A percentile compares a stretch with the other conserved stretches of the same genome.
Evolutionary conservation across 2,888 invertebrate species (phyloP).

Genomic region (Xestia xanthographa): DNA sequence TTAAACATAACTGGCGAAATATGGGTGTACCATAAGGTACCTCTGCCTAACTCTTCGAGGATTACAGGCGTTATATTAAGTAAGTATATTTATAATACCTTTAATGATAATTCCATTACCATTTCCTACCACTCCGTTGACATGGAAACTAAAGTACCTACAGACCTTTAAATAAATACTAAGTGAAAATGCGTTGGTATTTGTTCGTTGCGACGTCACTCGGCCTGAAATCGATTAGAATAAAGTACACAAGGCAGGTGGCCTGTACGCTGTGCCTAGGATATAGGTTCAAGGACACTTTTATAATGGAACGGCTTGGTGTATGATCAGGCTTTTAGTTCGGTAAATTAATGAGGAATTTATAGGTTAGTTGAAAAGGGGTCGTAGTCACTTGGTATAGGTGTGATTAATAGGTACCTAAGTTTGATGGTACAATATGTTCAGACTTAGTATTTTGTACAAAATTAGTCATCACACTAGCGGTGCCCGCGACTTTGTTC

Average conservation of each 20-base stretch:
- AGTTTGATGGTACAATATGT: neutral
- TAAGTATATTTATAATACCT: neutral
- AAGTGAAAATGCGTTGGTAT: slow-evolving; percentile 42
- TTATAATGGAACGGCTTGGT: slow-evolving; percentile 33
- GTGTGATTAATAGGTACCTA: neutral
- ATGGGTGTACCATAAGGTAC: neutral
- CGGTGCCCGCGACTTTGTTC: neutral
- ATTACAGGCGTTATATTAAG: neutral
- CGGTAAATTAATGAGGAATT: neutral
- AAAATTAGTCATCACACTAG: neutral
- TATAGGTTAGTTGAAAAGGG: neutral
- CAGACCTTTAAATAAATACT: slow-evolving; percentile 39
- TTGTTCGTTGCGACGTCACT: slow-evolving; percentile 17
- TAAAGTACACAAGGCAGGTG: slow-evolving; percentile 32
- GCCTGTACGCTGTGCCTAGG: slow-evolving; percentile 24
- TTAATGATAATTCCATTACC: no score
- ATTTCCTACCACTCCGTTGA: slow-evolving; percentile 3
- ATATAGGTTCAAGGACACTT: slow-evolving; percentile 27
- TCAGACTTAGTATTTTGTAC: neutral
- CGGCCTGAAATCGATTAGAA: slow-evolving; percentile 48
- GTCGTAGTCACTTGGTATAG: neutral
- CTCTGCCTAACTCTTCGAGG: neutral
- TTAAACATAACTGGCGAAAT: neutral
- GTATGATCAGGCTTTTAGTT: slow-evolving; percentile 20
- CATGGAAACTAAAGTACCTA: slow-evolving; percentile 34